Percentiles rank a stretch among this genome's conserved stretches.
These are phyloP conservation scores for Mus pahari DNA, from an alignment of 2,113 vertebrate genomes.

Conservation along the genomic window DNA sequence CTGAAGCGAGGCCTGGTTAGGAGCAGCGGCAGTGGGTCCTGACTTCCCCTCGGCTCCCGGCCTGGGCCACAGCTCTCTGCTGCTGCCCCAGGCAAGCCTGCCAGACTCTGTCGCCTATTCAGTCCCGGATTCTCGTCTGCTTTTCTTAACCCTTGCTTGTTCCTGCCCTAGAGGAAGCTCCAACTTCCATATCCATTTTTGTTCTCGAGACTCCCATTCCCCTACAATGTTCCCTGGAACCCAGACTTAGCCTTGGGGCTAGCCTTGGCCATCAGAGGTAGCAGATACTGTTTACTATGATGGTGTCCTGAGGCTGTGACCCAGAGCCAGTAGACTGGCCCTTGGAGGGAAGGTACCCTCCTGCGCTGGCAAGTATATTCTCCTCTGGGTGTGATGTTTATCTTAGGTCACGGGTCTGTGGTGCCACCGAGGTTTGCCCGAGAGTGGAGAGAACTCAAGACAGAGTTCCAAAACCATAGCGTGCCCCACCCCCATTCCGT, in stretches of 20 bases:
- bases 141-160: not conserved
- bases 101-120: not conserved
- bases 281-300: not conserved
- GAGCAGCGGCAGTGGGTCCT: not conserved
- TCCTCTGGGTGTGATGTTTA: not conserved
- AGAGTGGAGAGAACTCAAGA: not conserved
- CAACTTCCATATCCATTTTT: not conserved
- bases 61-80: not conserved
- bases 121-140: not conserved
- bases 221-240: not conserved
- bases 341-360: not conserved
- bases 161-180: not conserved
- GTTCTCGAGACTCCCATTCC: not conserved
- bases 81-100: not conserved
- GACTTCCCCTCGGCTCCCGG: not conserved
- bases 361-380: not conserved
- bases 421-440: not conserved
- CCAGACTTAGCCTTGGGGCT: not conserved
- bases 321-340: not conserved
- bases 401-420: not conserved
- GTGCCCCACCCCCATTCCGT: too few relatives aligned
- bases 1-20: not conserved
- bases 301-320: not conserved
- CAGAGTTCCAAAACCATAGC: not conserved
- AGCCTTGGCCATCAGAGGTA: not conserved